These are phyloP conservation scores for Tonatia bakeri DNA, from an alignment of 2,113 vertebrate genomes.

Conservation along the genomic window DNA sequence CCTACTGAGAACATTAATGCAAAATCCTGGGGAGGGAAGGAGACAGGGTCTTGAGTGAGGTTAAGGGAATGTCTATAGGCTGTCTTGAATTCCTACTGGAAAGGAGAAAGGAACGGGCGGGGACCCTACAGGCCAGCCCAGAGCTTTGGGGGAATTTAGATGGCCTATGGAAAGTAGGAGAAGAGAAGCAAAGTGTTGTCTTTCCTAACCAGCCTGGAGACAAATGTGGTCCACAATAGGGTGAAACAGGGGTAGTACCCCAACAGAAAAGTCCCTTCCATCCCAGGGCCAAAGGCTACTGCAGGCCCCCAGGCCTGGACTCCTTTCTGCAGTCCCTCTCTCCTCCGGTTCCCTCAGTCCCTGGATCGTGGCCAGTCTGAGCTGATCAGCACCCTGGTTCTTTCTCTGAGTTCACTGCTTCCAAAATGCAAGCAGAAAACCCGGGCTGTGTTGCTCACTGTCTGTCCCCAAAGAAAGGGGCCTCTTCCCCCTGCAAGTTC, in stretches of 20 bases:
- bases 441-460: fast-evolving
- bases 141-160: background rate
- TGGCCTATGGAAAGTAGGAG: fast-evolving
- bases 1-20: background rate
- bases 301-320: fast-evolving
- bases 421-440: background rate
- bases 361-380: fast-evolving
- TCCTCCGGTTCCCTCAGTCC: too few species aligned
- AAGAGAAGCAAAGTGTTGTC: background rate
- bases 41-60: too few species aligned
- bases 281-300: background rate
- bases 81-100: background rate
- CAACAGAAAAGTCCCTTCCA: background rate
- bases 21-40: background rate
- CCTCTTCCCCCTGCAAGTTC: background rate
- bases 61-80: background rate
- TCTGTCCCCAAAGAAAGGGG: background rate
- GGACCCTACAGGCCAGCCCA: fast-evolving
- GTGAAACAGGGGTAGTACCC: background rate
- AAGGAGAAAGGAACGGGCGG: too few species aligned
- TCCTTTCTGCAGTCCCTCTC: background rate
- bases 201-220: background rate
- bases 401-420: background rate
- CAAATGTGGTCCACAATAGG: background rate
- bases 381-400: background rate